A percentile compares a stretch with the other conserved stretches of the same genome.
Conservation (phyloP, 2,113 vertebrate genomes). For the Corythaeola cristata region DNA sequence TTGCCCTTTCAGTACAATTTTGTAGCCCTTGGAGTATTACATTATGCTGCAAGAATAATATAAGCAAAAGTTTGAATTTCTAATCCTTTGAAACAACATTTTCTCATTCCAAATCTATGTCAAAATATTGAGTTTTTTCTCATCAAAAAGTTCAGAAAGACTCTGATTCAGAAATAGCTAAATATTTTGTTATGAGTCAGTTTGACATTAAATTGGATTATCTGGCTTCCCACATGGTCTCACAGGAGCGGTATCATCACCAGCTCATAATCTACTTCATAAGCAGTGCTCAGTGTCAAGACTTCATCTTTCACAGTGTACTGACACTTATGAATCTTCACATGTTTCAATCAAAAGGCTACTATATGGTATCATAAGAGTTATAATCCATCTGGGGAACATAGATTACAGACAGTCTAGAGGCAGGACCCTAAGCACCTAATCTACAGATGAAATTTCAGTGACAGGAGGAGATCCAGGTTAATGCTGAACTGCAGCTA, state of each 20-base stretch:
- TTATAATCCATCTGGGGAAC: not conserved
- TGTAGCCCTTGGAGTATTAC: not conserved
- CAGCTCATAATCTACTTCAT: conserved; percentile 24
- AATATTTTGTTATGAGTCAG: conserved; percentile 46
- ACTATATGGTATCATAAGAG: not conserved
- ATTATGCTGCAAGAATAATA: not conserved
- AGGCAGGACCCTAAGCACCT: not conserved
- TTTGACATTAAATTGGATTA: conserved; percentile 50
- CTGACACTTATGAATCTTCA: not conserved
- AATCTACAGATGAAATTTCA: not conserved
- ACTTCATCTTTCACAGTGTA: not conserved
- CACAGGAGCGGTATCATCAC: conserved; percentile 15
- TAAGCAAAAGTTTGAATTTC: not conserved
- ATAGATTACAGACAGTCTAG: not conserved
- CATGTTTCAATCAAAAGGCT: not conserved
- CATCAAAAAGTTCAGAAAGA: conserved; percentile 37
- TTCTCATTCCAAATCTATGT: conserved; percentile 24
- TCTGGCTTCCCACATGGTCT: conserved; percentile 36
- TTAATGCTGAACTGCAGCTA: not conserved
- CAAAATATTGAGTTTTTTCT: conserved; percentile 40
- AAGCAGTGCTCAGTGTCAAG: conserved; percentile 7
- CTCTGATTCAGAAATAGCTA: conserved; percentile 36
- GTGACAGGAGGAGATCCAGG: not conserved
- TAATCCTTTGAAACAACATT: not conserved
- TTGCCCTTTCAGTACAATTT: not conserved